Evolutionary conservation across 2,888 invertebrate genomes (phyloP).

Genomic region (Bembecia ichneumoniformis): DNA sequence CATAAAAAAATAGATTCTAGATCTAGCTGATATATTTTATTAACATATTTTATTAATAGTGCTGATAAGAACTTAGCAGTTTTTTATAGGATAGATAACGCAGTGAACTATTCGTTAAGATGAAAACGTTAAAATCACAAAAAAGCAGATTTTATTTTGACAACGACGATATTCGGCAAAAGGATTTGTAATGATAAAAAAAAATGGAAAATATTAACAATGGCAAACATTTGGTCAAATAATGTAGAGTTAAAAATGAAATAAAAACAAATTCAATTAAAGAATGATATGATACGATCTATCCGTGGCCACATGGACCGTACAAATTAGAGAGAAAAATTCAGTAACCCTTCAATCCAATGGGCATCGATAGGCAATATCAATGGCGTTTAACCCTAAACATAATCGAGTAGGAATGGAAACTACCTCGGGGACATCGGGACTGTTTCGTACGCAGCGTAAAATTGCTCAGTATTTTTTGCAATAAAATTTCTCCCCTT

Average conservation of each 20-base stretch:
- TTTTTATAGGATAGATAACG: no score
- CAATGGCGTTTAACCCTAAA: conserved; percentile 72
- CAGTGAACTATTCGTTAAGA: no score
- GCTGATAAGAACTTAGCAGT: no score
- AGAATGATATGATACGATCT: conserved; percentile 27
- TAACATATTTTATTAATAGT: no score
- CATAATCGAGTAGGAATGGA: conserved; percentile 67
- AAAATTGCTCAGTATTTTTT: conserved; percentile 65
- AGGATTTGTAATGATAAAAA: no score
- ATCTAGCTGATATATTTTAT: no score
- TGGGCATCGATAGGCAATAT: conserved; percentile 61
- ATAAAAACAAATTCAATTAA: conserved; percentile 38
- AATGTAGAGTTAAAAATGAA: conserved; percentile 3
- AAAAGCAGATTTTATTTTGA: no score
- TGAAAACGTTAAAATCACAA: no score
- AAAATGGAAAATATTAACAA: no score
- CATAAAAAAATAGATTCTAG: no score
- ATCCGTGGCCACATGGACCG: conserved; percentile 45
- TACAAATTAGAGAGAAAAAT: conserved; percentile 63
- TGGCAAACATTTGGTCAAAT: not conserved
- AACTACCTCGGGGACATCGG: conserved; percentile 68
- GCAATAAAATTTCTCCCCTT: conserved; percentile 49
- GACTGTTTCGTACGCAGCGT: conserved; percentile 47
- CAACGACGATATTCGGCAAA: no score
- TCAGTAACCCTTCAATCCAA: conserved; percentile 59